Percentiles rank a stretch among this genome's conserved stretches.
Conservation (phyloP, 23 tunicate genomes). For the Aplidium turbinatum region DNA sequence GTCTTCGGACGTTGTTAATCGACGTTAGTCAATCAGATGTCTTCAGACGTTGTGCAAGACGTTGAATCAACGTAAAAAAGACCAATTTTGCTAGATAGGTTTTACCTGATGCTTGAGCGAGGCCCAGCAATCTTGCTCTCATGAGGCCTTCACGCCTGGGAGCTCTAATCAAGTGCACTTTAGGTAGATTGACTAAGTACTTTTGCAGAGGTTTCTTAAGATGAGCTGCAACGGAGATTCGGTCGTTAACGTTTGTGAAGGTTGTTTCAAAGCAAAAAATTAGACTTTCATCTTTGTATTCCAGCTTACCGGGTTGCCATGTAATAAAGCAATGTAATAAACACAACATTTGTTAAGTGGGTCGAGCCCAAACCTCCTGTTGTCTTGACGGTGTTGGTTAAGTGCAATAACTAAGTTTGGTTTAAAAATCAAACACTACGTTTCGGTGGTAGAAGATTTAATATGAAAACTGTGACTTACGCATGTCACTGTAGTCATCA, state of each 20-base stretch:
- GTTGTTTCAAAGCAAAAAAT: no score
- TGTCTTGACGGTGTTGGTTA: no score
- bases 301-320: neutral
- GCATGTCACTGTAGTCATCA: conserved; percentile 42
- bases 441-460: neutral
- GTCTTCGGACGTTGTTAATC: no score
- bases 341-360: no score
- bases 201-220: conserved; percentile 30
- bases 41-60: no score
- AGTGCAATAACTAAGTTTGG: neutral
- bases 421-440: neutral
- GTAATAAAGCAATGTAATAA: neutral
- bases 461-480: conserved; percentile 10
- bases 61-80: no score
- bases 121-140: conserved; percentile 42
- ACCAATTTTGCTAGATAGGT: conserved; percentile 25
- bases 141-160: conserved; percentile 43
- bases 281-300: no score
- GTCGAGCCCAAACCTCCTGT: no score
- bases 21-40: no score
- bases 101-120: conserved; percentile 36
- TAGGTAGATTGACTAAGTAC: conserved; percentile 30
- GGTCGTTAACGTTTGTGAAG: neutral
- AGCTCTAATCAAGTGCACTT: conserved; percentile 28
- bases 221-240: conserved; percentile 31